A percentile compares a stretch with the other conserved stretches of the same genome.
Conservation (phyloP, 2,888 invertebrate genomes). For the Heliothis peltigera region DNA sequence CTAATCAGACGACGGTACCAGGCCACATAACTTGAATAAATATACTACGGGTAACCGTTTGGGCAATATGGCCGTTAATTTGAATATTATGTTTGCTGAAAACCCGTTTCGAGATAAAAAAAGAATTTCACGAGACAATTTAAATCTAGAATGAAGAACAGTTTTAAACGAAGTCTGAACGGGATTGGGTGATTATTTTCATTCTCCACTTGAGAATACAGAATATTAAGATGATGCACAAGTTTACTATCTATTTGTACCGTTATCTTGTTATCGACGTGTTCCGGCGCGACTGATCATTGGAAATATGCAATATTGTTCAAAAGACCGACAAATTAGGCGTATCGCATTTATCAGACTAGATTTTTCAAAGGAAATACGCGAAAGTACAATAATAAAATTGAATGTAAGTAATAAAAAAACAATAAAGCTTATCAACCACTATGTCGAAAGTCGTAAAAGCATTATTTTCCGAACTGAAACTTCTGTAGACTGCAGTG, state of each 20-base stretch:
- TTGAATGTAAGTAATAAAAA: too few species aligned
- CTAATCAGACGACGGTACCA: constrained; percentile 1
- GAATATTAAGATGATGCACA: constrained; percentile 43
- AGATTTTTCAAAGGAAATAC: constrained; percentile 9
- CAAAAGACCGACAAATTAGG: constrained; percentile 33
- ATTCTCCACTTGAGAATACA: constrained; percentile 47
- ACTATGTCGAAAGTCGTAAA: background rate
- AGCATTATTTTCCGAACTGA: background rate
- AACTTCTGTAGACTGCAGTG: constrained; percentile 7
- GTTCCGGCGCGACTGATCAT: constrained; percentile 56
- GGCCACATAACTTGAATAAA: constrained; percentile 2
- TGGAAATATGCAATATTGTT: constrained; percentile 49
- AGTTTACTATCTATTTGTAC: constrained; percentile 61
- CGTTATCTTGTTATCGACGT: constrained; percentile 59
- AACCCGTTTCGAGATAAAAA: constrained; percentile 34
- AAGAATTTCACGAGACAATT: constrained; percentile 31
- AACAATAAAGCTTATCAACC: too few species aligned
- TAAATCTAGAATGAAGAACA: constrained; percentile 37
- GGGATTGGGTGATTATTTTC: constrained; percentile 27
- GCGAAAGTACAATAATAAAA: constrained; percentile 1
- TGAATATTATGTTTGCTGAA: constrained; percentile 39
- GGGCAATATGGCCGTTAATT: constrained; percentile 27
- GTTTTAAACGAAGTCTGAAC: constrained; percentile 21
- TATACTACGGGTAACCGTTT: constrained; percentile 32
- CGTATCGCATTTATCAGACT: constrained; percentile 28